Conservation (phyloP, 2,888 invertebrate genomes). For the Rhamnusium bicolor region DNA sequence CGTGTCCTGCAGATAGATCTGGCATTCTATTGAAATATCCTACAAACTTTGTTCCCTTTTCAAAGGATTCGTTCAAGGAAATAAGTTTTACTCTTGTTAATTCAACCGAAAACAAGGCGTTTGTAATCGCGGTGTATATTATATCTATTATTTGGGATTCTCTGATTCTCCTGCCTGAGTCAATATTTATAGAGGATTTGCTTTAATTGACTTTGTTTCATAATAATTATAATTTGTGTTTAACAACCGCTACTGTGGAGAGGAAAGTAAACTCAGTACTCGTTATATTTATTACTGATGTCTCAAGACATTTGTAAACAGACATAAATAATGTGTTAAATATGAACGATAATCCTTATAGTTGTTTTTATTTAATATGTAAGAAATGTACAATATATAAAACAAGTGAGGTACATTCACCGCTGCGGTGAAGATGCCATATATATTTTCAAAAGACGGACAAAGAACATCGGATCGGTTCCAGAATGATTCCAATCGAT, state of each 20-base stretch:
- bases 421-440: too few species aligned
- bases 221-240: conserved; percentile 22
- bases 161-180: background rate
- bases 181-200: conserved; percentile 17
- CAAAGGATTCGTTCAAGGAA: conserved; percentile 47
- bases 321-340: background rate
- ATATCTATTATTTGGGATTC: conserved; percentile 19
- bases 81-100: conserved; percentile 47
- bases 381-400: too few species aligned
- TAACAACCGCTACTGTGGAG: conserved; percentile 9
- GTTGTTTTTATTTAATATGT: too few species aligned
- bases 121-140: conserved; percentile 30
- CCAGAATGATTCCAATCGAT: too few species aligned
- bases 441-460: too few species aligned
- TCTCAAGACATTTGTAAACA: background rate
- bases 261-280: background rate
- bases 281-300: background rate
- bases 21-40: conserved; percentile 53
- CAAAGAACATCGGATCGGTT: too few species aligned
- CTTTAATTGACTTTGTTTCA: conserved; percentile 22
- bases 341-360: too few species aligned
- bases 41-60: conserved; percentile 49
- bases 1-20: conserved; percentile 60
- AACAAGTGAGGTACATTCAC: too few species aligned
- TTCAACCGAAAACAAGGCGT: conserved; percentile 43